Percentiles rank a stretch among this genome's conserved stretches.
phyloP scores from a whole-genome alignment of 2,888 invertebrate genomes.

The Drosophila limbata region DNA sequence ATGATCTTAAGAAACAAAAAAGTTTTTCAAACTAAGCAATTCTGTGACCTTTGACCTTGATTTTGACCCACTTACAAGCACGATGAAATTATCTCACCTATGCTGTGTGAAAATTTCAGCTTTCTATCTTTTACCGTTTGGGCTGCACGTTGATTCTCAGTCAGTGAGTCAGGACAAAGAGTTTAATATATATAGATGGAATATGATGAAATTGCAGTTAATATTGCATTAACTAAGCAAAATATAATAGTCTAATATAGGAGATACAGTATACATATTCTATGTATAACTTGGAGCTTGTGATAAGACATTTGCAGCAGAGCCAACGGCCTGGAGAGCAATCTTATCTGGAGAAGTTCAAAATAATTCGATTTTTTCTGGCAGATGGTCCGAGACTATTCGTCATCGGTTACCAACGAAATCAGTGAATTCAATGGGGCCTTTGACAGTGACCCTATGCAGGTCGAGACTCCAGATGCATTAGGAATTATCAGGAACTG shows the following conservation, averaged over 20 bases:
- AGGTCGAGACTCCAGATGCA: constrained; percentile 7
- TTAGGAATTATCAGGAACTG: not conserved
- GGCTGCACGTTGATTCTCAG: no score
- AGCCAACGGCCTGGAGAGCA: constrained; percentile 26
- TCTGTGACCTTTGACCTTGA: no score
- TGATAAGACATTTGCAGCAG: constrained; percentile 29
- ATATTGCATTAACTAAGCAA: constrained; percentile 17
- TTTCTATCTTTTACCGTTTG: no score
- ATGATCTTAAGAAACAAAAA: no score
- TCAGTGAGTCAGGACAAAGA: no score
- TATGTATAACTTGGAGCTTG: not conserved
- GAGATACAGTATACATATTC: not conserved
- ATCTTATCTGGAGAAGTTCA: constrained; percentile 28
- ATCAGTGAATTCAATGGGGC: constrained; percentile 31
- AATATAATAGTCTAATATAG: not conserved
- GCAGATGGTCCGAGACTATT: constrained; percentile 32
- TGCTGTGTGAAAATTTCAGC: no score
- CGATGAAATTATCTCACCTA: no score
- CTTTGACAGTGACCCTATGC: constrained; percentile 14
- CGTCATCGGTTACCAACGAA: constrained; percentile 19
- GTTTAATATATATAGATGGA: no score
- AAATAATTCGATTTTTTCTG: not conserved
- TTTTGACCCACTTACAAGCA: no score
- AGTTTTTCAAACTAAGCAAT: no score
- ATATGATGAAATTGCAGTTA: constrained; percentile 19